Evolutionary conservation across 2,113 vertebrate species (phyloP).

Genomic region (Haliaeetus leucogaster): DNA sequence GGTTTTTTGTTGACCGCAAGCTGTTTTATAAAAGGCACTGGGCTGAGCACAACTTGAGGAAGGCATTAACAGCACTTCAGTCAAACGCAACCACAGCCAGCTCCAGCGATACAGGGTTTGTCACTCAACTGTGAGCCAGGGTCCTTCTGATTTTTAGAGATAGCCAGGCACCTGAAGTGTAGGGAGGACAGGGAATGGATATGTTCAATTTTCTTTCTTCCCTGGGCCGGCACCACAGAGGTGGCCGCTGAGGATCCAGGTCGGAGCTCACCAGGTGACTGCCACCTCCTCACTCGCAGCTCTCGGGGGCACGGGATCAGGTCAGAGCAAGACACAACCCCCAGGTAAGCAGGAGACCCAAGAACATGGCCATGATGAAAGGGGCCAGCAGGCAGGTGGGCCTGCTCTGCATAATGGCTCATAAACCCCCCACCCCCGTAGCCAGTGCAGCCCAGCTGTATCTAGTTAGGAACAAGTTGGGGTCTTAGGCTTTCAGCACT

Average conservation of each 20-base stretch:
- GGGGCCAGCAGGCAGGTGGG: background rate
- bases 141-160: no score
- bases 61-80: background rate
- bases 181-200: rapidly evolving
- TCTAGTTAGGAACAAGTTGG: rapidly evolving
- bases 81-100: rapidly evolving
- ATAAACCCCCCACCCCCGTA: rapidly evolving
- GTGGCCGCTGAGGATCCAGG: background rate
- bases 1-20: rapidly evolving
- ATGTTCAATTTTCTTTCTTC: rapidly evolving
- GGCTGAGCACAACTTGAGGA: background rate
- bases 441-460: rapidly evolving
- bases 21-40: rapidly evolving
- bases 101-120: rapidly evolving
- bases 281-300: no score
- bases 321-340: rapidly evolving
- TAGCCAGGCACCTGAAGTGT: background rate
- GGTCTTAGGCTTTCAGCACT: background rate
- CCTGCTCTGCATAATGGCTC: rapidly evolving
- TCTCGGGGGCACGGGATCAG: rapidly evolving
- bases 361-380: background rate
- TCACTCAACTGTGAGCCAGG: background rate
- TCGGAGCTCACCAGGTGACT: rapidly evolving
- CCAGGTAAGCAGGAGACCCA: no score
- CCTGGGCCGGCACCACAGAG: background rate